Base-by-base conservation (phyloP, 2,113 vertebrate genomes). In the Trichechus manatus region DNA sequence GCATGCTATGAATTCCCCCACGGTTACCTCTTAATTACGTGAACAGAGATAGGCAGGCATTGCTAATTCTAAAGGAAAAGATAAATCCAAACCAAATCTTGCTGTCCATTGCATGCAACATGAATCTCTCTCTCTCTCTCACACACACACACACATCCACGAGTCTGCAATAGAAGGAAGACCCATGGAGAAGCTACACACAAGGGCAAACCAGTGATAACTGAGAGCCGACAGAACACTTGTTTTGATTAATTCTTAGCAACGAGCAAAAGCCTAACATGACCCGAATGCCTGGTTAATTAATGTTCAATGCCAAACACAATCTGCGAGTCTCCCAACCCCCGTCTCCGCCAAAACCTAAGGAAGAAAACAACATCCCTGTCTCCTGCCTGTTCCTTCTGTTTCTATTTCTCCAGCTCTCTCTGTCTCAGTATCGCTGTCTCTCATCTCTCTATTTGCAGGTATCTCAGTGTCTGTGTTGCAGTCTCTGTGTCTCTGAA, bases 21-120 rank as follows among this genome's bases (percentile, higher is more conserved):
- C 2, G 53, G 84, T 78, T 91, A 59, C 81, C 61, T 90, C 92
- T 94, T 97, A 95, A 96, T 95, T 96, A 95, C 92, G 78, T 78
- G 64, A 93, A 82, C 2, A 11, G 90, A 87, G 84, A 78, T 3
- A 94, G 89, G 59, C 33, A 14, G 93, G 36, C 66, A 36, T 36
- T 83, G 82, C 80, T 95, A 92, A 92, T 87, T 87, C 95, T 64
- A 79, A 90, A 68, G 84, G 94, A 80, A 93, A 83, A 66, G 33
- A 87, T 72, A 88, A 63, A 78, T 90, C 87, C 85, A 64, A 39
- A 59, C 53, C 53, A 91, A 78, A 93, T 91, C 66, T 81, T 87
- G 39, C 79, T 87, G 74, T 31, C 36, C 80, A 78, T 29, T 10
- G 27, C 42, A 89, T 0, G 9, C n/a, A 68, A 53, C 36, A 23